Conservation (phyloP, 2,113 vertebrate species). For the Murina feae region DNA sequence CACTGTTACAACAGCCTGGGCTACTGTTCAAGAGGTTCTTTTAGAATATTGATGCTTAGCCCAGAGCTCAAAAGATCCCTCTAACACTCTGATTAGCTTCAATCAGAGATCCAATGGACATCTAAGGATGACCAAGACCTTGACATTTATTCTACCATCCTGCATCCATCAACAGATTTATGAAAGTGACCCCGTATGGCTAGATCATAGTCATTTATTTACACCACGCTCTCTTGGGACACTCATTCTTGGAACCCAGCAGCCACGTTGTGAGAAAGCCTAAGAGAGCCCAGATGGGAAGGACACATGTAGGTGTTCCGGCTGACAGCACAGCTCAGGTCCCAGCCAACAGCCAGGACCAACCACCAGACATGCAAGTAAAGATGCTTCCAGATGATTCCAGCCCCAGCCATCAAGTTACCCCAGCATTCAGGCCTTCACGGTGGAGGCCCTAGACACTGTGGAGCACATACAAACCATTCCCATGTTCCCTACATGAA, state of each 20-base stretch:
- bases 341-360: background rate
- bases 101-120: background rate
- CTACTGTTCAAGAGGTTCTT: background rate
- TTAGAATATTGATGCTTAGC: background rate
- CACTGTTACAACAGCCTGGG: background rate
- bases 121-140: background rate
- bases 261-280: background rate
- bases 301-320: background rate
- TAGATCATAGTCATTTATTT: background rate
- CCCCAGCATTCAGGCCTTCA: background rate
- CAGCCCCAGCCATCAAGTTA: background rate
- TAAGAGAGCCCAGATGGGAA: background rate
- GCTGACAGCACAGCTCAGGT: background rate
- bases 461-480: background rate
- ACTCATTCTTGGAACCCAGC: background rate
- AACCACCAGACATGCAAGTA: background rate
- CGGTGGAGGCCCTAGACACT: background rate
- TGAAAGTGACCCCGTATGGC: background rate
- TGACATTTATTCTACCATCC: background rate
- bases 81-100: background rate
- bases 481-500: background rate
- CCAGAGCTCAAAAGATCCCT: background rate
- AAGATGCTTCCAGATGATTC: background rate
- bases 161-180: background rate
- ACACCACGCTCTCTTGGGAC: background rate